Conservation (phyloP, 2,113 vertebrate genomes). For the Nematolebias whitei region DNA sequence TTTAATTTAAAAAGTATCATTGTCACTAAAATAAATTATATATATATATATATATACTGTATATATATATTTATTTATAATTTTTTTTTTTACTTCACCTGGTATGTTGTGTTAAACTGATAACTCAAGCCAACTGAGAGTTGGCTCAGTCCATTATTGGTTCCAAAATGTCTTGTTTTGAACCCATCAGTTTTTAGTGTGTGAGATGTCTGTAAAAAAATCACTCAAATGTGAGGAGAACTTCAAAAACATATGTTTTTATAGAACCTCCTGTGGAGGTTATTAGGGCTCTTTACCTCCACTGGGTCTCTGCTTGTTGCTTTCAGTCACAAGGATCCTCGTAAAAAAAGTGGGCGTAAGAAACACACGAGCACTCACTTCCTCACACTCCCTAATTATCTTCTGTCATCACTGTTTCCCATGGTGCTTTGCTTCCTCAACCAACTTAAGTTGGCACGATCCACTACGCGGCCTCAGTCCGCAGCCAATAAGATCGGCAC, state of each 20-base stretch:
- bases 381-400: slow-evolving; percentile 27
- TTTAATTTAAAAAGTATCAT: too few relatives aligned
- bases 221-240: slow-evolving; percentile 31
- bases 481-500: slow-evolving; percentile 52
- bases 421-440: slow-evolving; percentile 8
- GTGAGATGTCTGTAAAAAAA: slow-evolving; percentile 37
- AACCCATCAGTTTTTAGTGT: too few relatives aligned
- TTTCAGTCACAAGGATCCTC: slow-evolving; percentile 47
- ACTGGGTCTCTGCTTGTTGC: slow-evolving; percentile 56
- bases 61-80: too few relatives aligned
- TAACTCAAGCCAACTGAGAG: too few relatives aligned
- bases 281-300: slow-evolving; percentile 28
- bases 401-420: slow-evolving; percentile 40
- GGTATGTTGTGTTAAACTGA: too few relatives aligned
- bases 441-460: slow-evolving; percentile 51
- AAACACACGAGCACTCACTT: slow-evolving; percentile 12
- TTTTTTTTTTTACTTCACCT: too few relatives aligned
- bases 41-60: too few relatives aligned
- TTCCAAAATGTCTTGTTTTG: too few relatives aligned
- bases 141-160: too few relatives aligned
- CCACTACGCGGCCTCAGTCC: slow-evolving; percentile 11
- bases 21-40: too few relatives aligned
- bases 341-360: slow-evolving; percentile 27
- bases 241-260: slow-evolving; percentile 38
- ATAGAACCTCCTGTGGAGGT: slow-evolving; percentile 36